Percentiles rank a stretch among this genome's conserved stretches.
These are phyloP conservation scores for Tubiluchus corallicola DNA, from an alignment of 2,888 invertebrate genomes.

Conservation along the genomic window DNA sequence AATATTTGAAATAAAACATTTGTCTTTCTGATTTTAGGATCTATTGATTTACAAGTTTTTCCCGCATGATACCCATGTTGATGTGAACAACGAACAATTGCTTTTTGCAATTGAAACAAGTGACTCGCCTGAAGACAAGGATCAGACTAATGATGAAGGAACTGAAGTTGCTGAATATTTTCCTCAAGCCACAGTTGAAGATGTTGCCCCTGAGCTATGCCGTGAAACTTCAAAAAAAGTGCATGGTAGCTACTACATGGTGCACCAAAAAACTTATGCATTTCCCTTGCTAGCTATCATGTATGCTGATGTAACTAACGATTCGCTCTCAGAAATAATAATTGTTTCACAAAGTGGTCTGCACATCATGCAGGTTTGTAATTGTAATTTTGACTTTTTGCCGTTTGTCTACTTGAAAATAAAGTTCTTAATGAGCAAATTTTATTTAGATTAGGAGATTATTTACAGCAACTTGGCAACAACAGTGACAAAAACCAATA, in stretches of 20 bases:
- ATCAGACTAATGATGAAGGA: too few relatives aligned
- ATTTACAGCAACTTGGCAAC: too few relatives aligned
- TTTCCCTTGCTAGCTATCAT: slow-evolving; percentile 42
- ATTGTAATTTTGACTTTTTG: too few relatives aligned
- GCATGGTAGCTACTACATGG: slow-evolving; percentile 27
- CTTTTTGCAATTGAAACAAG: too few relatives aligned
- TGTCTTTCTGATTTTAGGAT: slow-evolving; percentile 27
- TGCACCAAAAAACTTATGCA: slow-evolving; percentile 37
- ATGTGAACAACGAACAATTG: too few relatives aligned
- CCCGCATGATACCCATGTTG: too few relatives aligned
- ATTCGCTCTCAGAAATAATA: slow-evolving; percentile 44
- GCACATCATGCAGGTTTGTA: slow-evolving; percentile 46
- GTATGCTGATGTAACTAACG: slow-evolving; percentile 43
- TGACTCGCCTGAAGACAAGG: too few relatives aligned
- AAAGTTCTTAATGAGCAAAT: too few relatives aligned
- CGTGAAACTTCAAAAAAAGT: slow-evolving; percentile 20
- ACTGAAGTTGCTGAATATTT: slow-evolving; percentile 8
- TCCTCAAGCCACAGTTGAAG: slow-evolving; percentile 24
- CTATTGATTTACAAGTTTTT: slow-evolving; percentile 37
- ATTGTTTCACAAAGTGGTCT: slow-evolving; percentile 45
- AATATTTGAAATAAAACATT: slow-evolving; percentile 7
- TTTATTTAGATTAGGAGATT: too few relatives aligned
- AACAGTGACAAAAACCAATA: too few relatives aligned
- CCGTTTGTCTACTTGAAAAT: too few relatives aligned
- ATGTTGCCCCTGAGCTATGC: slow-evolving; percentile 15